These are phyloP conservation scores for Radopholus similis DNA, from an alignment of 1,140 invertebrate genomes.

Conservation along the genomic window DNA sequence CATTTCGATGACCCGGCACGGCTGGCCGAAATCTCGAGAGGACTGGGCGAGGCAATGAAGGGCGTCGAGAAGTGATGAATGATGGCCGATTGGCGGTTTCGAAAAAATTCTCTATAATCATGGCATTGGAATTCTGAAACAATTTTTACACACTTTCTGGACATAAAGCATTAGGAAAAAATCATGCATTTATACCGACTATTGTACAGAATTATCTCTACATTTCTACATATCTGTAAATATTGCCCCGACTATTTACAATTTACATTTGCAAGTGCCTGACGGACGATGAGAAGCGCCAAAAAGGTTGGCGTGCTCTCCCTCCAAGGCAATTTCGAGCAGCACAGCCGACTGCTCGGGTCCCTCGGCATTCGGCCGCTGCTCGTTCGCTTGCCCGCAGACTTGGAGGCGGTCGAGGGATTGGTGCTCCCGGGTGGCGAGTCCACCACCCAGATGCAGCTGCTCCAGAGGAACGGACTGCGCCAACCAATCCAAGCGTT, in stretches of 20 bases:
- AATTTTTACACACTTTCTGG: not conserved
- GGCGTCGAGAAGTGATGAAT: not conserved
- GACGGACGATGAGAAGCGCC: not conserved
- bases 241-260: no score
- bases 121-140: not conserved
- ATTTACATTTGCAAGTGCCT: not conserved
- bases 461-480: not conserved
- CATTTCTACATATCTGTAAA: not conserved
- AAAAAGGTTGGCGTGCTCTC: not conserved
- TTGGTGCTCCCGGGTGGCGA: slow-evolving; percentile 6
- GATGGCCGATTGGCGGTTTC: not conserved
- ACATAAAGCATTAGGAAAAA: not conserved
- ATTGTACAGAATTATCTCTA: not conserved
- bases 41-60: not conserved
- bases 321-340: slow-evolving; percentile 3
- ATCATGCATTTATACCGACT: not conserved
- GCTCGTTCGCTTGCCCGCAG: not conserved
- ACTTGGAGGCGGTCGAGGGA: not conserved
- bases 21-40: slow-evolving; percentile 3
- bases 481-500: not conserved
- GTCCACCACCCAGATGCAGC: not conserved
- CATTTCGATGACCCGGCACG: slow-evolving; percentile 1
- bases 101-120: not conserved
- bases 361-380: not conserved
- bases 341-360: not conserved